Percentiles rank a stretch among this genome's conserved stretches.
These are phyloP conservation scores for Enoplosus armatus DNA, from an alignment of 2,797 vertebrate genomes.

Conservation along the genomic window DNA sequence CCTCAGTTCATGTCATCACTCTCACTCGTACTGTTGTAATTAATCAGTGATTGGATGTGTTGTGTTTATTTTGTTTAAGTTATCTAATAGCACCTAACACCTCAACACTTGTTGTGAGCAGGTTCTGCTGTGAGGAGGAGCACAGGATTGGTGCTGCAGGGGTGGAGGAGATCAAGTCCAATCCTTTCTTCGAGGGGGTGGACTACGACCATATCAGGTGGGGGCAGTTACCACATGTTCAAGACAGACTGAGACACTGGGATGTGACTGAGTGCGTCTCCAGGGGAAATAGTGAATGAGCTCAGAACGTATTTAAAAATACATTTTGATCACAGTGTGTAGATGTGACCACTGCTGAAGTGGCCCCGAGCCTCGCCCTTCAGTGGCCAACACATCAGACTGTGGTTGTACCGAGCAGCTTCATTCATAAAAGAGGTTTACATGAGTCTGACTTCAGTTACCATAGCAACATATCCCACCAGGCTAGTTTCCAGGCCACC, in stretches of 20 bases:
- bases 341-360: not conserved
- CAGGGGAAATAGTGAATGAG: not conserved
- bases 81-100: not conserved
- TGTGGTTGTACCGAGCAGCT: no score
- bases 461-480: no score
- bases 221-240: conserved; percentile 7
- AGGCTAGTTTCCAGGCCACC: no score
- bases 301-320: not conserved
- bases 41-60: not conserved
- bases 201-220: conserved; percentile 99
- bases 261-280: no score
- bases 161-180: conserved; percentile 96
- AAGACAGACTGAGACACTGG: no score
- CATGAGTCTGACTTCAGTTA: no score
- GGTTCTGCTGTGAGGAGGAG: conserved; percentile 99
- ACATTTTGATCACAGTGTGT: not conserved
- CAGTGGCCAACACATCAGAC: no score
- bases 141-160: conserved; percentile 92
- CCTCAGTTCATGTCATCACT: not conserved
- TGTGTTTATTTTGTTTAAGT: no score
- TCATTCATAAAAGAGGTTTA: no score
- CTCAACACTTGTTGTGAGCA: conserved; percentile 64
- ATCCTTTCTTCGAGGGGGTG: conserved; percentile 97
- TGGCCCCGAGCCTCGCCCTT: no score
- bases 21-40: not conserved